Conservation (phyloP, 2,113 vertebrate genomes). For the Rana temporaria region DNA sequence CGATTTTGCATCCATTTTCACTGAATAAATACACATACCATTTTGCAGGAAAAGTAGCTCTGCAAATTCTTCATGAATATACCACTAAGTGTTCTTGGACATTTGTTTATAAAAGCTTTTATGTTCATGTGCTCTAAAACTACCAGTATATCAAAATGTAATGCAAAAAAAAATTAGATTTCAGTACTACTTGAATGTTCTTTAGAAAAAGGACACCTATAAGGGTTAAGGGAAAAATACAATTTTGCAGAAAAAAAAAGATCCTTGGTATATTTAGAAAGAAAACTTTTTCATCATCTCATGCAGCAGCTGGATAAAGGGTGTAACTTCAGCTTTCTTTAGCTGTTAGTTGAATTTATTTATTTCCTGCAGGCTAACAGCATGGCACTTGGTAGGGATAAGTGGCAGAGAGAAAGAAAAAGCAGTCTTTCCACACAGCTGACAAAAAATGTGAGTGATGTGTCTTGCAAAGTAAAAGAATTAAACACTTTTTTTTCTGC, state of each 20-base stretch:
- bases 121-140: too few species aligned
- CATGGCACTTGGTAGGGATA: constrained; percentile 40
- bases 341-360: constrained; percentile 46
- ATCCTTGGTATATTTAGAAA: background rate
- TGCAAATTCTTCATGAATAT: too few species aligned
- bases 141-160: too few species aligned
- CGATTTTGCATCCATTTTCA: too few species aligned
- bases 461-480: constrained; percentile 11
- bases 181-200: too few species aligned
- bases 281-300: constrained; percentile 27
- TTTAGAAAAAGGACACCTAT: background rate
- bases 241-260: constrained; percentile 2
- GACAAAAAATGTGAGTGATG: constrained; percentile 30
- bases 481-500: constrained; percentile 7
- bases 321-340: constrained; percentile 34
- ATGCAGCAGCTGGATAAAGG: constrained; percentile 40
- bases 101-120: too few species aligned
- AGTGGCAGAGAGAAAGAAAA: constrained; percentile 43
- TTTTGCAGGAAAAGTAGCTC: too few species aligned
- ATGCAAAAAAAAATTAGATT: too few species aligned
- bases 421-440: constrained; percentile 34
- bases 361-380: constrained; percentile 31
- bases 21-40: too few species aligned
- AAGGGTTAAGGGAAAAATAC: constrained; percentile 19
- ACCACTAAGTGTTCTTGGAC: too few species aligned